Base-by-base conservation (phyloP, 2,797 vertebrate species). In the Odontamblyopus lacepedii region DNA sequence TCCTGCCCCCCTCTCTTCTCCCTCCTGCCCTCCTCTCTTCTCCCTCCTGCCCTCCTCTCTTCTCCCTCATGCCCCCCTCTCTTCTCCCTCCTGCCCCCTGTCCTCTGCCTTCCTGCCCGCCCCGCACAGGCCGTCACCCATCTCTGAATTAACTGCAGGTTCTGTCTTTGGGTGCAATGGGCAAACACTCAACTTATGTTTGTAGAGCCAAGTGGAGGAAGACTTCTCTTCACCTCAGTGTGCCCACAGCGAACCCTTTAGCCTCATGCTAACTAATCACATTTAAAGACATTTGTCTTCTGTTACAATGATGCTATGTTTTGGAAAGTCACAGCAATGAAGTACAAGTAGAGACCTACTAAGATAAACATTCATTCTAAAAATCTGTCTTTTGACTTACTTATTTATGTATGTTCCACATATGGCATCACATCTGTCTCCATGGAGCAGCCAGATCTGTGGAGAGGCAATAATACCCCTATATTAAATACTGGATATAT, bases 121-220 rank as follows among this genome's bases (percentile, higher is more conserved):
- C 68, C 51, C 61, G 59, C 70, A 65, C 48, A 13, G 15, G 3
- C 60, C 75, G 76, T 78, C 68, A 67, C 63, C 38, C 27, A 50
- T 63, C 69, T 29, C 51, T 26, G 50, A 70, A 70, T 30, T 80
- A 68, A 78, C 66, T 76, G 67, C 63, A 74, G 71, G 12, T 71
- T 6, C 72, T 44, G 75, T 13, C 73, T 50, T 38, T 18, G 7
- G 5, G 62, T 53, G 38, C 67, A 60, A 12, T 63, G 32, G 38
- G 57, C 26, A 60, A 71, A 67, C 41, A 0, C 63, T 60, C 64
- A 6, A 63, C 61, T 56, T 67, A 18, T 53, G 51, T 35, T 30
- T 53, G 18, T 55, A 19, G 16, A 56, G 18, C 9, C 12, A 19
- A 56, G 2, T 13, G 7, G 3, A 32, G 4, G 29, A 6, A 8